Percentiles rank a stretch among this genome's conserved stretches.
Evolutionary conservation across 2,113 vertebrate genomes (phyloP).

Genomic region (Vireo altiloquus): DNA sequence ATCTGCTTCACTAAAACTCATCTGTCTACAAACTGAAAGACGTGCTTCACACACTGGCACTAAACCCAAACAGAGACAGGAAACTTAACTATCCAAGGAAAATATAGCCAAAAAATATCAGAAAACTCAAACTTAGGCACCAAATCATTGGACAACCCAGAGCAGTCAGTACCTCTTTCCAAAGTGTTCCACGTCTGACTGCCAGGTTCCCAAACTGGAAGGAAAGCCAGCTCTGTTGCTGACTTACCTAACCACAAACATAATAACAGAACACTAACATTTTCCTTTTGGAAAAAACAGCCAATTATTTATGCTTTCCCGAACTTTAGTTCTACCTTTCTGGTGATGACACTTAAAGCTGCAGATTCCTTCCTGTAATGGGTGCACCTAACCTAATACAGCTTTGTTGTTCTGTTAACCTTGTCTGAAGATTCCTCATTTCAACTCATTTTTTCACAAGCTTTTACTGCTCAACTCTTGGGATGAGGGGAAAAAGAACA

Average conservation of each 20-base stretch:
- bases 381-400: not conserved
- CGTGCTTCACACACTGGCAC: not conserved
- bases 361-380: not conserved
- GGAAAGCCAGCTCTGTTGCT: not conserved
- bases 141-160: not conserved
- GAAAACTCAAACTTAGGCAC: not conserved
- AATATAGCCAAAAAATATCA: not conserved
- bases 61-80: not conserved
- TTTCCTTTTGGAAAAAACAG: not conserved
- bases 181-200: not conserved
- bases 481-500: not conserved
- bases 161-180: not conserved
- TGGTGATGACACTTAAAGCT: not conserved
- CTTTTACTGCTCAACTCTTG: not conserved
- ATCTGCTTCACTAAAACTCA: not conserved
- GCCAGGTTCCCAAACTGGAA: not conserved
- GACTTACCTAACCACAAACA: not conserved
- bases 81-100: not conserved
- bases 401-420: not conserved
- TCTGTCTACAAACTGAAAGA: not conserved
- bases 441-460: not conserved
- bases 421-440: not conserved
- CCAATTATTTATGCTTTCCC: not conserved
- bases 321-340: not conserved
- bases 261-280: not conserved